These are phyloP conservation scores for Pecten maximus DNA, from an alignment of 2,888 invertebrate species.

Conservation along the genomic window DNA sequence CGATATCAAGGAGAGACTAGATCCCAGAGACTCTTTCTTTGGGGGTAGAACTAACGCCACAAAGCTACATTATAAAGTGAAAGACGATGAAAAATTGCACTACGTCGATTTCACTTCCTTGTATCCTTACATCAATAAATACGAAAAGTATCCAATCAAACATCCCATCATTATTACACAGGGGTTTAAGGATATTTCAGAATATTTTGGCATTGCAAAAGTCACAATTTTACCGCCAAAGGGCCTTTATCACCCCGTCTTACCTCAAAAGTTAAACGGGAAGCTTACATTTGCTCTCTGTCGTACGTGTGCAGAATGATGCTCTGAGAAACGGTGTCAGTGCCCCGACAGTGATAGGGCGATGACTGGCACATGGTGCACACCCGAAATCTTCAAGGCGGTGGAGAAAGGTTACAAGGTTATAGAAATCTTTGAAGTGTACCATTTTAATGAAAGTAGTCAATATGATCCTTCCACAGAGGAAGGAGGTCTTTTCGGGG, in stretches of 20 bases:
- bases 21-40: slow-evolving; percentile 70
- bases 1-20: slow-evolving; percentile 49
- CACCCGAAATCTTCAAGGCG: slow-evolving; percentile 78
- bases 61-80: slow-evolving; percentile 62
- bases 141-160: slow-evolving; percentile 64
- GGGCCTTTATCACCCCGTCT: slow-evolving; percentile 73
- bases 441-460: slow-evolving; percentile 66
- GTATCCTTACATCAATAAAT: slow-evolving; percentile 71
- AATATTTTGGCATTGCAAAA: slow-evolving; percentile 66
- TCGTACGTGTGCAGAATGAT: slow-evolving; percentile 64
- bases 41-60: too few species aligned
- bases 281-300: slow-evolving; percentile 80
- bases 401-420: slow-evolving; percentile 75
- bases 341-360: slow-evolving; percentile 71
- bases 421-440: slow-evolving; percentile 76
- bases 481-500: slow-evolving; percentile 74
- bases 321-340: slow-evolving; percentile 68
- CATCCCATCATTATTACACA: slow-evolving; percentile 63
- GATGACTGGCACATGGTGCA: slow-evolving; percentile 77
- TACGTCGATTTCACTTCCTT: slow-evolving; percentile 66
- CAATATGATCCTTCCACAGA: too few species aligned
- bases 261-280: slow-evolving; percentile 70
- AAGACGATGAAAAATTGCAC: slow-evolving; percentile 59
- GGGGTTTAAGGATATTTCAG: slow-evolving; percentile 52
- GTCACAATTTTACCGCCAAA: slow-evolving; percentile 67